Percentiles rank a stretch among this genome's conserved stretches.
Conservation (phyloP, 2,113 vertebrate genomes). For the Psittacula cyanocephala region DNA sequence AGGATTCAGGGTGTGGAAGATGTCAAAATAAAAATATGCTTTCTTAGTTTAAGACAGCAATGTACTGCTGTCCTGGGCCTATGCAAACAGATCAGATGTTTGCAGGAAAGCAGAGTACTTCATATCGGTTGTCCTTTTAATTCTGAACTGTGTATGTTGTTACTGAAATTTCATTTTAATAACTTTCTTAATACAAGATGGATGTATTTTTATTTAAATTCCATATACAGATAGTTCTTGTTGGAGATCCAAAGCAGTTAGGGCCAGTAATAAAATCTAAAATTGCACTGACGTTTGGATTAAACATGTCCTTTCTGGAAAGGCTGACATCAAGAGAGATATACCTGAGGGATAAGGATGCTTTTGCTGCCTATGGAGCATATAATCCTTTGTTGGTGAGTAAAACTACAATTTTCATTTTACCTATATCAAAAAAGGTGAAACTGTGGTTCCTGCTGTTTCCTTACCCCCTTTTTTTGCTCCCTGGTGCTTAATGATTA, state of each 20-base stretch:
- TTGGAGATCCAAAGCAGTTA: constrained; percentile 92
- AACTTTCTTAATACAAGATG: background rate
- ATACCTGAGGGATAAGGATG: constrained; percentile 80
- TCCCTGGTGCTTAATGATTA: background rate
- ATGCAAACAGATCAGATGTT: background rate
- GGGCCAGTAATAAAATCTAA: constrained; percentile 91
- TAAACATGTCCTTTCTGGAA: constrained; percentile 87
- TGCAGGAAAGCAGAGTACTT: background rate
- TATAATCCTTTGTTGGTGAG: constrained; percentile 92
- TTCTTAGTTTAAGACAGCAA: background rate
- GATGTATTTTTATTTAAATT: background rate
- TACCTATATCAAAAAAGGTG: background rate
- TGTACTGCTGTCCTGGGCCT: background rate
- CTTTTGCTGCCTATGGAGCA: constrained; percentile 75
- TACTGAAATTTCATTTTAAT: background rate
- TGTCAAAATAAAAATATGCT: background rate
- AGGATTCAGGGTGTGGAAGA: background rate
- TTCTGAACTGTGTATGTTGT: background rate
- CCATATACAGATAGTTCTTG: constrained; percentile 82
- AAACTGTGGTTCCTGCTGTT: background rate
- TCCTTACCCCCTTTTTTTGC: background rate
- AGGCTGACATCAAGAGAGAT: constrained; percentile 83
- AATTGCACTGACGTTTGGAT: constrained; percentile 82
- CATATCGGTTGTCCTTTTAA: background rate
- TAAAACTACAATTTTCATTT: background rate